phyloP scores from a whole-genome alignment of 2,113 vertebrate species.

The Callipepla californica region DNA sequence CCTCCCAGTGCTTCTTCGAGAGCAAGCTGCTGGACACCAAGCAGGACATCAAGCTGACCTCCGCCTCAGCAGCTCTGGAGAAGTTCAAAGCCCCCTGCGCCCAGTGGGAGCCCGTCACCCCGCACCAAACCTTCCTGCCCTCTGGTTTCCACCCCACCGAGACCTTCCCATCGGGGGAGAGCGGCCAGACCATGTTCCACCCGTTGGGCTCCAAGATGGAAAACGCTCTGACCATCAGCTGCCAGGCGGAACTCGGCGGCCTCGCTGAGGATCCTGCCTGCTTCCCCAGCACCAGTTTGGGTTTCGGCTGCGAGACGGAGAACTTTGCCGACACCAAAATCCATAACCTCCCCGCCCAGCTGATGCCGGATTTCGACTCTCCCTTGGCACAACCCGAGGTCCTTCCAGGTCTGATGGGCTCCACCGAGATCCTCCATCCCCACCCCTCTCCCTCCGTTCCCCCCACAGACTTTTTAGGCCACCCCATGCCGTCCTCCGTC shows the following conservation, averaged over 20 bases:
- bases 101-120: slow-evolving; percentile 87
- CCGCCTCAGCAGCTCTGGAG: slow-evolving; percentile 85
- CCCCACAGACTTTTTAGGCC: slow-evolving; percentile 80
- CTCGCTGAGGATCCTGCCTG: slow-evolving; percentile 42
- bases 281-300: slow-evolving; percentile 52
- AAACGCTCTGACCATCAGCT: slow-evolving; percentile 73
- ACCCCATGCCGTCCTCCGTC: slow-evolving; percentile 74
- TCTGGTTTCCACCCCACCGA: slow-evolving; percentile 78
- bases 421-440: slow-evolving; percentile 22
- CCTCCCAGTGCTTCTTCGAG: slow-evolving; percentile 81
- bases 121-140: slow-evolving; percentile 80
- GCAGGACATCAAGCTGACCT: slow-evolving; percentile 82
- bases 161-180: neutral
- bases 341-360: neutral
- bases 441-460: slow-evolving; percentile 65
- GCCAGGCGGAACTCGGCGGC: slow-evolving; percentile 68
- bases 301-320: slow-evolving; percentile 60
- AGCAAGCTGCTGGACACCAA: slow-evolving; percentile 82
- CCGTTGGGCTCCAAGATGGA: slow-evolving; percentile 77
- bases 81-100: slow-evolving; percentile 86
- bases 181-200: slow-evolving; percentile 69
- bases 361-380: slow-evolving; percentile 44
- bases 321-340: slow-evolving; percentile 57
- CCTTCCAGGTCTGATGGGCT: slow-evolving; percentile 10
- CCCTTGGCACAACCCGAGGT: slow-evolving; percentile 39